Percentiles rank a stretch among this genome's conserved stretches.
These are phyloP conservation scores for Agrypnia vestita DNA, from an alignment of 1,140 invertebrate genomes.

Conservation along the genomic window DNA sequence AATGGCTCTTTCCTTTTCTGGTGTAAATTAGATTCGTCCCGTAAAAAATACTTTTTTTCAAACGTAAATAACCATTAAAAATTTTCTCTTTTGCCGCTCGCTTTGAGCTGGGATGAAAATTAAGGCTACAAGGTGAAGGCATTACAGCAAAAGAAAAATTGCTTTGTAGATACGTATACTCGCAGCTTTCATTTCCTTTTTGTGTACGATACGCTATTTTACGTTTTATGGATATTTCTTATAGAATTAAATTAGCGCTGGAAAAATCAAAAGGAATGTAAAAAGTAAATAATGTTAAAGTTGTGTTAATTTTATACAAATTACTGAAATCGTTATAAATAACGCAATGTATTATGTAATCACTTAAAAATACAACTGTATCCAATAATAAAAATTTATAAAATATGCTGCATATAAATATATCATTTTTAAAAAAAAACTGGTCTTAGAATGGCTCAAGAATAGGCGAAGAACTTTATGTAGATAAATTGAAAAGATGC, in stretches of 20 bases:
- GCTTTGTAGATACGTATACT: slow-evolving; percentile 55
- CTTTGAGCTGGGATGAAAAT: slow-evolving; percentile 58
- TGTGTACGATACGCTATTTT: slow-evolving; percentile 13
- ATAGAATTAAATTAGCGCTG: slow-evolving; percentile 8
- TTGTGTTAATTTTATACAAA: no score
- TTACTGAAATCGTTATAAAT: no score
- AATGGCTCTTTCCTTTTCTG: slow-evolving; percentile 59
- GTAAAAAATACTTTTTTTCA: slow-evolving; percentile 61
- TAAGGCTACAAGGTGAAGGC: slow-evolving; percentile 56
- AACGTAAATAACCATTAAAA: slow-evolving; percentile 63
- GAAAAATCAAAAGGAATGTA: slow-evolving; percentile 20
- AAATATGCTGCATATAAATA: no score
- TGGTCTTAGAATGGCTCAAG: no score
- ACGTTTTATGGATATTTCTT: slow-evolving; percentile 27
- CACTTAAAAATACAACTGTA: no score
- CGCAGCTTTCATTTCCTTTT: slow-evolving; percentile 20
- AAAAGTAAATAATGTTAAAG: neutral
- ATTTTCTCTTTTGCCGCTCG: slow-evolving; percentile 49
- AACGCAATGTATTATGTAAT: no score
- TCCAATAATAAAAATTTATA: no score
- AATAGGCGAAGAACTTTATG: no score
- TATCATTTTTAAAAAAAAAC: no score
- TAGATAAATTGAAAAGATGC: no score
- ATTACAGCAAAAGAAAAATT: slow-evolving; percentile 52
- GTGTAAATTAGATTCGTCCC: slow-evolving; percentile 62